Evolutionary conservation across 2,888 invertebrate genomes (phyloP).

Genomic region (Laothoe populi): DNA sequence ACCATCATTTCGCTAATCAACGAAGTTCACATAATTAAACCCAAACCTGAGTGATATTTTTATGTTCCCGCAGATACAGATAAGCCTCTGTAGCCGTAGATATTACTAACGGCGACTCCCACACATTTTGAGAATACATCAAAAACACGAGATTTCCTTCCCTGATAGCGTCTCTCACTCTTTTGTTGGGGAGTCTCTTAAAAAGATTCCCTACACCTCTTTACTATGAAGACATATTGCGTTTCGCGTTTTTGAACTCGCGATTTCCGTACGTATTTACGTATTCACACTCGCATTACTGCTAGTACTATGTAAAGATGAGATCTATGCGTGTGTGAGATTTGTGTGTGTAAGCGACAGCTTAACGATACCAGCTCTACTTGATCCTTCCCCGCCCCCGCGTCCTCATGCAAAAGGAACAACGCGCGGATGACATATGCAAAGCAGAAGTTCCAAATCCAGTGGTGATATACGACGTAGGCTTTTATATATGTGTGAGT

Average conservation of each 20-base stretch:
- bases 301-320: constrained; percentile 78
- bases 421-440: constrained; percentile 70
- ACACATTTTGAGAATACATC: constrained; percentile 59
- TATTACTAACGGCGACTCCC: constrained; percentile 39
- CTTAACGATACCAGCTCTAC: constrained; percentile 70
- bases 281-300: constrained; percentile 84
- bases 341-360: constrained; percentile 67
- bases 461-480: constrained; percentile 77
- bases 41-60: constrained; percentile 15
- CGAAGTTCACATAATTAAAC: constrained; percentile 16
- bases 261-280: constrained; percentile 82
- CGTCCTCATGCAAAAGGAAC: constrained; percentile 62
- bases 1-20: constrained; percentile 12
- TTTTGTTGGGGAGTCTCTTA: constrained; percentile 71
- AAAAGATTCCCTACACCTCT: constrained; percentile 77
- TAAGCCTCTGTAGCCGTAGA: constrained; percentile 21
- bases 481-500: constrained; percentile 70
- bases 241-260: constrained; percentile 84
- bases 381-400: constrained; percentile 57
- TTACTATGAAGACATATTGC: constrained; percentile 82
- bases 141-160: constrained; percentile 70
- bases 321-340: constrained; percentile 71
- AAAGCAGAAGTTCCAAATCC: constrained; percentile 67
- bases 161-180: constrained; percentile 67
- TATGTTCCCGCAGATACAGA: constrained; percentile 22